Percentiles rank a stretch among this genome's conserved stretches.
These are phyloP conservation scores for Hyperoplus immaculatus DNA, from an alignment of 2,797 vertebrate species.

Conservation along the genomic window DNA sequence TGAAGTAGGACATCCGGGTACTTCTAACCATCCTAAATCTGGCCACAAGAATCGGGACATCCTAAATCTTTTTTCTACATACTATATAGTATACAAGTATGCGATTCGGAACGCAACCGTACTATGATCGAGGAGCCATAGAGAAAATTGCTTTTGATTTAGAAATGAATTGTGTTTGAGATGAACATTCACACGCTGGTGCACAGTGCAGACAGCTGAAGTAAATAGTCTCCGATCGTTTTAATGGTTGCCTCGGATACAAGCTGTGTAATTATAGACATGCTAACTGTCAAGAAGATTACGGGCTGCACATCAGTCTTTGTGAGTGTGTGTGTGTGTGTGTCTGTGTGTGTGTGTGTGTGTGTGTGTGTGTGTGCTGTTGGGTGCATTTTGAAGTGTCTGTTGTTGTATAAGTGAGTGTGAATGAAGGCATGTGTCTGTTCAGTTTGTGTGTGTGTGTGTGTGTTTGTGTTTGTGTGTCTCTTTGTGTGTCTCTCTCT, in stretches of 20 bases:
- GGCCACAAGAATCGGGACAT: too few species aligned
- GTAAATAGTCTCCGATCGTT: conserved; percentile 35
- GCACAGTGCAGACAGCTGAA: conserved; percentile 46
- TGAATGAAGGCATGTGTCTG: not conserved
- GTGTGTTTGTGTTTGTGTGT: not conserved
- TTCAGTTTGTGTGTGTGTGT: not conserved
- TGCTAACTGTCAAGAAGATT: conserved; percentile 53
- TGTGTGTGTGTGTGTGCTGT: not conserved
- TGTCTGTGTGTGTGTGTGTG: too few species aligned
- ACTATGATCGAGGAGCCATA: not conserved
- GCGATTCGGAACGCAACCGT: too few species aligned
- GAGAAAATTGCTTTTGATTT: not conserved
- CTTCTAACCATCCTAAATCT: too few species aligned
- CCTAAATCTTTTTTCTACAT: too few species aligned
- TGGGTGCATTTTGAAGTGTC: not conserved
- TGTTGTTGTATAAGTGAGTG: not conserved
- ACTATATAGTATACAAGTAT: too few species aligned
- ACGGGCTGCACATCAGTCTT: conserved; percentile 18
- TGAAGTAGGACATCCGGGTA: too few species aligned
- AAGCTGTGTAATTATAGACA: conserved; percentile 47
- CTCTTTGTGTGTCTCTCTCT: too few species aligned
- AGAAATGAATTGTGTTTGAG: not conserved
- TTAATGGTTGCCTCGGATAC: conserved; percentile 21
- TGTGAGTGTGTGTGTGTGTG: too few species aligned
- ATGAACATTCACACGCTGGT: conserved; percentile 17